Percentiles rank a stretch among this genome's conserved stretches.
phyloP scores from a whole-genome alignment of 2,113 vertebrate genomes.

The Heterotilapia buettikoferi region DNA sequence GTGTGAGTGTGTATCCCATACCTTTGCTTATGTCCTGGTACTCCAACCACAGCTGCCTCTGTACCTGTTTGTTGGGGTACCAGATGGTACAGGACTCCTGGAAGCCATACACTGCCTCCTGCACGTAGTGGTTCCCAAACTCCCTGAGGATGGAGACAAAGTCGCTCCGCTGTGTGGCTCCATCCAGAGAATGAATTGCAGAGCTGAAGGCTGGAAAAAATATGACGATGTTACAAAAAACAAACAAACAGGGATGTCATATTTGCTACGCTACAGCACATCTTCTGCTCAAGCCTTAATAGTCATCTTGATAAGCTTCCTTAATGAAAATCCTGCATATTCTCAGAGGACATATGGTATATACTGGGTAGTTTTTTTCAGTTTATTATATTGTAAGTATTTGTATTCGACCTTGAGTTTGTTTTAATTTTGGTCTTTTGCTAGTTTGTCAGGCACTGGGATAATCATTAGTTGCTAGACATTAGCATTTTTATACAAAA shows the following conservation, averaged over 20 bases:
- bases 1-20: slow-evolving; percentile 1
- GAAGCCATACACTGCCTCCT: slow-evolving; percentile 95
- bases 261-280: not conserved
- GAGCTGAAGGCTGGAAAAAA: slow-evolving; percentile 82
- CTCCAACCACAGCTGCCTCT: slow-evolving; percentile 93
- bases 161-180: slow-evolving; percentile 86
- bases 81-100: slow-evolving; percentile 97
- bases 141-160: slow-evolving; percentile 90
- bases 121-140: slow-evolving; percentile 97
- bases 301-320: not conserved
- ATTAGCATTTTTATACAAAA: not conserved
- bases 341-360: not conserved
- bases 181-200: slow-evolving; percentile 90
- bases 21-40: slow-evolving; percentile 99
- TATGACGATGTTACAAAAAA: not conserved
- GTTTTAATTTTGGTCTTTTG: not conserved
- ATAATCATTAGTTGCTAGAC: not conserved
- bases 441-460: not conserved
- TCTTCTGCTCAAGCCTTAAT: not conserved
- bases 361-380: not conserved
- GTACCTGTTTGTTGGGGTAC: slow-evolving; percentile 97
- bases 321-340: not conserved
- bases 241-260: not conserved
- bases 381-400: not conserved
- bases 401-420: not conserved